Base-by-base conservation (phyloP, 2,888 invertebrate species). In the Eretmocerus hayati region DNA sequence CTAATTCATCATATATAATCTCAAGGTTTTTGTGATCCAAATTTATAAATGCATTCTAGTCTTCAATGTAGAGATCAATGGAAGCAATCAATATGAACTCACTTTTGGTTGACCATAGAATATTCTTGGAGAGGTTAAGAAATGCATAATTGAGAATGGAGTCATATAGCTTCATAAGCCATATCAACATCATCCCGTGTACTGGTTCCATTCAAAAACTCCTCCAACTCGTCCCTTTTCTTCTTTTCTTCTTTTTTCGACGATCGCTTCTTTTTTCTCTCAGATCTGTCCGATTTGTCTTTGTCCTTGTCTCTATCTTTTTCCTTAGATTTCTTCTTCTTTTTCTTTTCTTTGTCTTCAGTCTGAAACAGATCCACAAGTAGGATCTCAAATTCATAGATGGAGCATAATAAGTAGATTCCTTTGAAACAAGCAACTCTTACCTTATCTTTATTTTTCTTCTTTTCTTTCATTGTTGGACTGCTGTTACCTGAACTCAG, bases 111-210 rank as follows among this genome's bases (percentile, higher is more conserved):
- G n/a, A n/a, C n/a, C n/a, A n/a, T n/a, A n/a, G n/a, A n/a, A n/a
- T 23, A 16, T 37, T 43, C 47, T 43, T 40, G 43, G 47, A 46
- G 46, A 42, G n/a, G 39, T 43, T n/a, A 16, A 35, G 18, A 44
- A 43, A 41, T 8, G 19, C 20, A 33, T 18, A 13, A 3, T 39
- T n/a, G 11, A 19, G n/a, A 11, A 37, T 40, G 16, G 16, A 36
- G 65, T 62, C 77, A 81, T 64, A 81, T 76, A 56, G 79, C 79
- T 66, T 81, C 81, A 59, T 81, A 81, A 36, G 79, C 78, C 37
- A 74, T 72, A 54, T 81, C 74, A 67, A 75, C 65, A 67, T 66
- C 62, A 58, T 77, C 67, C 68, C 80, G 63, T 69, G 77, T 65
- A 58, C 76, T 55, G 56, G 33, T n/a, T 52, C 77, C 76, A 65